A percentile compares a stretch with the other conserved stretches of the same genome.
phyloP scores from a whole-genome alignment of 2,113 vertebrate species.

The Mormoops blainvillei region DNA sequence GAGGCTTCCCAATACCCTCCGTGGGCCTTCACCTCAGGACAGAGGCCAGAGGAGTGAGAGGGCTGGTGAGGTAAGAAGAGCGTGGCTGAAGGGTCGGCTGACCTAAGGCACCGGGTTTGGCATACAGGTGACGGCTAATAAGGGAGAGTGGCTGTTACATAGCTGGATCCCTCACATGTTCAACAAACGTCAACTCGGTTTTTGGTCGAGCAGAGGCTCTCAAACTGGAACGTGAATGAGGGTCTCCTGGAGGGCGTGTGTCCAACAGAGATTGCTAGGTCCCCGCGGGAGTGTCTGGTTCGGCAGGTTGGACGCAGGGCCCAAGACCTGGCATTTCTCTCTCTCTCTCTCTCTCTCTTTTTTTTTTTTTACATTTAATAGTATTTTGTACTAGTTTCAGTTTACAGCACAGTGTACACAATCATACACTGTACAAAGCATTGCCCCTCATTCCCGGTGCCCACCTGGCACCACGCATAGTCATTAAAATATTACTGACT shows the following conservation, averaged over 20 bases:
- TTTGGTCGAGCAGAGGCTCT: not conserved
- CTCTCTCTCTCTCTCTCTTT: too few species aligned
- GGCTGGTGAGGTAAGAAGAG: too few species aligned
- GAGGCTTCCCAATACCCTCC: not conserved
- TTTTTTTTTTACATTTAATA: not conserved
- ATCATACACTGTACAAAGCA: not conserved
- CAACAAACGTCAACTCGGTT: not conserved
- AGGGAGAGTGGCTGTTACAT: not conserved
- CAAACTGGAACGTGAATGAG: not conserved
- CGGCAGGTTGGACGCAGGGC: not conserved
- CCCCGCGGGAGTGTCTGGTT: not conserved
- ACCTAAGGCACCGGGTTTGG: fast-evolving
- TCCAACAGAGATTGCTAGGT: fast-evolving
- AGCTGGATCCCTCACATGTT: not conserved
- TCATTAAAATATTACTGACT: not conserved
- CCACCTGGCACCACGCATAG: not conserved
- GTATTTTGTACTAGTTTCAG: not conserved
- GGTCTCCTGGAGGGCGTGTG: not conserved
- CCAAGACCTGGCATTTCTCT: not conserved
- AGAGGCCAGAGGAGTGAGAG: not conserved
- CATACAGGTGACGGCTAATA: not conserved
- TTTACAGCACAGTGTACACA: not conserved
- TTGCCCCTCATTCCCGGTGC: not conserved
- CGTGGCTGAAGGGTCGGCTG: not conserved
- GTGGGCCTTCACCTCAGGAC: not conserved